Conservation (phyloP, 2,797 vertebrate species). For the Schizopygopsis malacanthus region DNA sequence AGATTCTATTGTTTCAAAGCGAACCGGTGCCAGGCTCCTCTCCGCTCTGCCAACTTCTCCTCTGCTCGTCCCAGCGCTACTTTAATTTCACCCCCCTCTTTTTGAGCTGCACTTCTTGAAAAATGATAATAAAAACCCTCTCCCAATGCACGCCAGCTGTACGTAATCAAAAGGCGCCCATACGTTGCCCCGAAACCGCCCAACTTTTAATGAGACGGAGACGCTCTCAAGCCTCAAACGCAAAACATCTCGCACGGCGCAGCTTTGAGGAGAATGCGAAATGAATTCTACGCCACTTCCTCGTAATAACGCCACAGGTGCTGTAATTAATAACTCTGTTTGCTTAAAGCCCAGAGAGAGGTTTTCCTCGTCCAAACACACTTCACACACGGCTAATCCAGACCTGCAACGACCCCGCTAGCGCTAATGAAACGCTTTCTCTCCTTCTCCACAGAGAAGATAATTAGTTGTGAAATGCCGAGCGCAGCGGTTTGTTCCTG, state of each 20-base stretch:
- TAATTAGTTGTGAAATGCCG: slow-evolving; percentile 55
- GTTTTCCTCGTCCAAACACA: slow-evolving; percentile 57
- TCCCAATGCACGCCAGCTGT: slow-evolving; percentile 9
- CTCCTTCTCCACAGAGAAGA: slow-evolving; percentile 32
- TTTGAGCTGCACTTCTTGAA: slow-evolving; percentile 43
- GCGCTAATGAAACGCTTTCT: slow-evolving; percentile 49
- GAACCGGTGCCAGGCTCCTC: slow-evolving; percentile 19
- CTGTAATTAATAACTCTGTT: slow-evolving; percentile 71
- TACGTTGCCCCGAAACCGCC: slow-evolving; percentile 31
- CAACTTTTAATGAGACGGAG: slow-evolving; percentile 55
- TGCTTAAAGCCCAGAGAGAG: slow-evolving; percentile 66
- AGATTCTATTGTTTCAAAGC: slow-evolving; percentile 41
- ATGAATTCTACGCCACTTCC: slow-evolving; percentile 15
- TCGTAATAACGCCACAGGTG: slow-evolving; percentile 55
- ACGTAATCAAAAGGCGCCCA: slow-evolving; percentile 38
- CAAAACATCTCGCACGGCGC: not conserved
- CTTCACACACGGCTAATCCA: slow-evolving; percentile 44
- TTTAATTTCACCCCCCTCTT: slow-evolving; percentile 32
- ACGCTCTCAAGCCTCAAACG: not conserved
- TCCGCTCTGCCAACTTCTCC: slow-evolving; percentile 25
- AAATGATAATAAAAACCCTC: slow-evolving; percentile 27
- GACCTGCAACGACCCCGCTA: slow-evolving; percentile 16
- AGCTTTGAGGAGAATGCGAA: slow-evolving; percentile 8
- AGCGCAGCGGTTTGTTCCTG: slow-evolving; percentile 50
- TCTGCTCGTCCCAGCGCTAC: slow-evolving; percentile 1